Base-by-base conservation (phyloP, 2,888 invertebrate species). In the Beris chalybata region DNA sequence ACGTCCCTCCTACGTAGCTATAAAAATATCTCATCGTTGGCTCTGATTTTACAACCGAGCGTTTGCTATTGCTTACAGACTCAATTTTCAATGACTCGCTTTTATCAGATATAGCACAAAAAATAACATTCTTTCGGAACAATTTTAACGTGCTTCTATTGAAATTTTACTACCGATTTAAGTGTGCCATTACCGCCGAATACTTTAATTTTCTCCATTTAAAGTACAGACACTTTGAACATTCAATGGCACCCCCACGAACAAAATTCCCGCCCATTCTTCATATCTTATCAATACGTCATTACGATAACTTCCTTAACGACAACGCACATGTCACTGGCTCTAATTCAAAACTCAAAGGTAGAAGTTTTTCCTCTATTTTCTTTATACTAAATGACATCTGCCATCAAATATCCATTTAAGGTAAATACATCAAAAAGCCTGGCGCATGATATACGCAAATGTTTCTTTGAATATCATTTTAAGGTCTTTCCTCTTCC, bases 371-470 rank as follows among this genome's bases (percentile, higher is more conserved):
- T 65, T 38, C 22, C 22, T 22, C 22, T 22, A 22, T 38, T 38
- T 38, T 38, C 38, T 9, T 38, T 5, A 38, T 38, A 38, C 38
- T 38, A 69, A 69, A 69, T 69, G 69, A 67, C 69, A 69, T 69
- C 58, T 67, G 67, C 69, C 67, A 69, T 69, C 67, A 69, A 69
- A 69, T 67, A 66, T 55, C 69, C 67, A 69, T 69, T 69, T 69
- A 66, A 69, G 61, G 66, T 67, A 31, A 66, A 69, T 69, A 69
- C 56, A 69, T 67, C 65, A 66, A 57, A 54, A 54, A 63, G 58
- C 15, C 43, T 44, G 44, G 11, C 15, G 13, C 48, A 50, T 61
- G 45, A 63, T 58, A 48, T 68, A 68, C 64, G 66, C 48, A 68
- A 65, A 64, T 66, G 66, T 66, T 68, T 59, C 50, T 65, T 56